A percentile compares a stretch with the other conserved stretches of the same genome.
Evolutionary conservation across 1,140 invertebrate genomes (phyloP).

Genomic region (Pseudomyrmex sp.): DNA sequence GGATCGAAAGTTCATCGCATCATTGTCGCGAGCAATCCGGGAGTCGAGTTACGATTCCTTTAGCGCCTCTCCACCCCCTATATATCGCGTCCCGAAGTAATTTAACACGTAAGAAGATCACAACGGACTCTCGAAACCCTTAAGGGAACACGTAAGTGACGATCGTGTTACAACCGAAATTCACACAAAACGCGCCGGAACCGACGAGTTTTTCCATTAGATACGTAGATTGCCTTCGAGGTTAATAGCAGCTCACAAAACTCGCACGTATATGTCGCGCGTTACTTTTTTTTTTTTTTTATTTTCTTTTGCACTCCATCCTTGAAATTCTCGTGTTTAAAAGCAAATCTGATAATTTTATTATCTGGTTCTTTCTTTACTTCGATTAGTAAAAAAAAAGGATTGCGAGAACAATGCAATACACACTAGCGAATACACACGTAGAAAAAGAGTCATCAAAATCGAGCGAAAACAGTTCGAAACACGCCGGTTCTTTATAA

Average conservation of each 20-base stretch:
- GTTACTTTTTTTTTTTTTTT: too few species aligned
- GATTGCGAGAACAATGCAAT: neutral
- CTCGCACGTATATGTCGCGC: too few species aligned
- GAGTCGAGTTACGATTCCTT: conserved; percentile 81
- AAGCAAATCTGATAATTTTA: too few species aligned
- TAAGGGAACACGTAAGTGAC: conserved; percentile 70
- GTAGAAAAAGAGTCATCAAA: neutral
- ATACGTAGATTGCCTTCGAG: conserved; percentile 14
- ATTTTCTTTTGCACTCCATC: too few species aligned
- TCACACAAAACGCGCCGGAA: conserved; percentile 77
- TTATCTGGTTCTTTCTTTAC: neutral
- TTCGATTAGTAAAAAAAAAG: too few species aligned
- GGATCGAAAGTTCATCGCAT: conserved; percentile 81
- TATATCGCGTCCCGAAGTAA: conserved; percentile 79
- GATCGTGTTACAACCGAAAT: conserved; percentile 80
- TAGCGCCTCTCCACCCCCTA: conserved; percentile 57
- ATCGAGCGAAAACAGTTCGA: neutral
- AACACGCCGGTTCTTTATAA: conserved; percentile 3
- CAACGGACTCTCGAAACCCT: conserved; percentile 75
- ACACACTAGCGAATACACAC: neutral
- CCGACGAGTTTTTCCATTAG: conserved; percentile 36
- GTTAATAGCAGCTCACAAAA: neutral
- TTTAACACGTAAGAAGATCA: conserved; percentile 82
- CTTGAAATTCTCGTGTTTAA: too few species aligned
- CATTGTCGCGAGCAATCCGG: conserved; percentile 81